These are phyloP conservation scores for Setophaga coronata DNA, from an alignment of 2,113 vertebrate genomes.

Conservation along the genomic window DNA sequence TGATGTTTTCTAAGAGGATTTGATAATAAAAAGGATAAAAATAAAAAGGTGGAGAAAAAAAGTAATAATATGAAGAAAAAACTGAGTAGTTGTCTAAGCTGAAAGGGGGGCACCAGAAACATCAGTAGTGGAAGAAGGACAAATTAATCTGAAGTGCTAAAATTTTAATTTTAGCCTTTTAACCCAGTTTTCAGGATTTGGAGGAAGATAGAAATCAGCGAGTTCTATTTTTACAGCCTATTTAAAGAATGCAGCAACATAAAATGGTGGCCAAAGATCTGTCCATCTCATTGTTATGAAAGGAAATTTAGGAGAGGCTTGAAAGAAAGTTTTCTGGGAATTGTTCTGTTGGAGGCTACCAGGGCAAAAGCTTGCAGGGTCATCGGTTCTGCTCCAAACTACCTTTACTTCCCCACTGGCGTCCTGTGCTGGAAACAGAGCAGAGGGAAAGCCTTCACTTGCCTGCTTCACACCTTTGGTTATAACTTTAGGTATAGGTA, in stretches of 20 bases:
- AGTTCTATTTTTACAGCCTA: background rate
- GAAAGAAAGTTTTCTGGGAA: conserved; percentile 1
- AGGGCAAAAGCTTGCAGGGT: background rate
- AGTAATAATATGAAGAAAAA: background rate
- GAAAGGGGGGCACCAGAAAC: background rate
- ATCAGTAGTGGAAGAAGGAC: background rate
- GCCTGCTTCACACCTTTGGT: rapidly evolving
- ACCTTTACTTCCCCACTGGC: background rate
- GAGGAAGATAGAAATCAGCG: background rate
- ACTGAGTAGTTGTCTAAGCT: background rate
- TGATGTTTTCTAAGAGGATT: background rate
- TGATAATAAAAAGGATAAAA: background rate
- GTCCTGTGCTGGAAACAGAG: rapidly evolving
- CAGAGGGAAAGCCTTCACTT: background rate
- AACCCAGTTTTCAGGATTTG: background rate
- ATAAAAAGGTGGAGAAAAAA: background rate
- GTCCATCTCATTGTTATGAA: background rate
- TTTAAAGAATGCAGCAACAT: background rate
- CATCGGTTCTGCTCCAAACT: background rate
- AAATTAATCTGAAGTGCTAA: background rate
- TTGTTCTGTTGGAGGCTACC: background rate
- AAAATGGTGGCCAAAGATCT: background rate
- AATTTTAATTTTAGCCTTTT: background rate
- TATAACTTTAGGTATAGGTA: background rate
- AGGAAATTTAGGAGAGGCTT: background rate